Evolutionary conservation across 92 coral and sea anemone genomes (phyloP).

Genomic region (Metridium senile): DNA sequence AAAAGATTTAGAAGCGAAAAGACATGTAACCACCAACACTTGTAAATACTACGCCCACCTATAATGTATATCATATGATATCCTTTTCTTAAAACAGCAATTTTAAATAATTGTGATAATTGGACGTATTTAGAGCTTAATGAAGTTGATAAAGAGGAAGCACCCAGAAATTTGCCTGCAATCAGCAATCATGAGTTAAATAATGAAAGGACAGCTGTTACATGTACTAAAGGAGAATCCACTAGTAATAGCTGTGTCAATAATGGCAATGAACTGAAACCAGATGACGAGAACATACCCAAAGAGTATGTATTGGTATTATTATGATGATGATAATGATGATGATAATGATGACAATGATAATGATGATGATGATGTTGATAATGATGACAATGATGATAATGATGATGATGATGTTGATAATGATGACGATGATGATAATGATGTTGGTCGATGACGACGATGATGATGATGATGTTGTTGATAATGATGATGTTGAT

Average conservation of each 20-base stretch:
- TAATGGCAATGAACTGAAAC: not conserved
- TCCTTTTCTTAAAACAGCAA: too few relatives aligned
- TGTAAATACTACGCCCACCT: too few relatives aligned
- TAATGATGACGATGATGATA: not conserved
- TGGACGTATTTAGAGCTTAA: too few relatives aligned
- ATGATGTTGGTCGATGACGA: not conserved
- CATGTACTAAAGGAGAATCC: not conserved
- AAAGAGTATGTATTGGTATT: not conserved
- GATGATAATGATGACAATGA: not conserved
- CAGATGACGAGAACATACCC: not conserved
- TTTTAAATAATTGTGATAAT: too few relatives aligned
- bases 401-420: not conserved
- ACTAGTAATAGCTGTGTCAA: not conserved
- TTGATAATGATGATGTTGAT: not conserved
- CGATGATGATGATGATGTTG: not conserved
- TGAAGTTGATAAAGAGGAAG: too few relatives aligned
- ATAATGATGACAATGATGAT: not conserved
- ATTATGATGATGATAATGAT: not conserved
- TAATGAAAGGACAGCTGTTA: not conserved
- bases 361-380: not conserved
- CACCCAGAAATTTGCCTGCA: too few relatives aligned
- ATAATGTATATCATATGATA: too few relatives aligned
- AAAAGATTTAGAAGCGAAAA: too few relatives aligned
- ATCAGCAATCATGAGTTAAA: too few relatives aligned
- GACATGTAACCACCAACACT: too few relatives aligned